Evolutionary conservation across 2,888 invertebrate genomes (phyloP).

Genomic region (Erebia ligea): DNA sequence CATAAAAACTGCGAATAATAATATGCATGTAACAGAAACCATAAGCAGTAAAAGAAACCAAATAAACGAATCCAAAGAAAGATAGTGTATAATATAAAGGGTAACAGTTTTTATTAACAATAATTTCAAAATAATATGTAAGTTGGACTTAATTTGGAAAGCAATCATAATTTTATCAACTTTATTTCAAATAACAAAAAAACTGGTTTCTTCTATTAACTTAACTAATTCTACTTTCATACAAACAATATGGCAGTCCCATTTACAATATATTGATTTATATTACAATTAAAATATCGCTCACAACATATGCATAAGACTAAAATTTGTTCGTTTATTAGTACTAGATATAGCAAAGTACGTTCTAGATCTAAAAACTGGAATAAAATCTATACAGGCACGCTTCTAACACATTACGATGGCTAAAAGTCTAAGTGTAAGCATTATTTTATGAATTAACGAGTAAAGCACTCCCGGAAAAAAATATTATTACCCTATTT

Average conservation of each 20-base stretch:
- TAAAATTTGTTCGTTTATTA: slow-evolving; percentile 30
- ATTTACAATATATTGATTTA: slow-evolving; percentile 16
- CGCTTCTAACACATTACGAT: slow-evolving; percentile 69
- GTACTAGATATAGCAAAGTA: slow-evolving; percentile 36
- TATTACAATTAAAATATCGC: slow-evolving; percentile 26
- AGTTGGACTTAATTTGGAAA: neutral
- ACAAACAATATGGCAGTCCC: slow-evolving; percentile 38
- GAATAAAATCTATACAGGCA: slow-evolving; percentile 63
- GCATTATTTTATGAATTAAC: slow-evolving; percentile 25
- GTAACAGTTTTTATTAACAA: too few species aligned
- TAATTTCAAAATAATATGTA: neutral
- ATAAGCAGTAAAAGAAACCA: too few species aligned
- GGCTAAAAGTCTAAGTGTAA: slow-evolving; percentile 65
- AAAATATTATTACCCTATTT: slow-evolving; percentile 6
- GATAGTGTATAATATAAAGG: too few species aligned
- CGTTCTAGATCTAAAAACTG: slow-evolving; percentile 43
- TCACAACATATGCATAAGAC: slow-evolving; percentile 45
- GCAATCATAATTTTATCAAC: neutral
- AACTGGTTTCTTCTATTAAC: too few species aligned
- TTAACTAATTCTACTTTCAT: slow-evolving; percentile 23
- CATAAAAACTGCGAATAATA: neutral
- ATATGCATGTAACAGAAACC: neutral
- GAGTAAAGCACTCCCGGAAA: slow-evolving; percentile 28
- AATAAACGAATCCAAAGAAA: neutral
- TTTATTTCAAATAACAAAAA: too few species aligned